Conservation (phyloP, 2,113 vertebrate genomes). For the Vombatus ursinus region DNA sequence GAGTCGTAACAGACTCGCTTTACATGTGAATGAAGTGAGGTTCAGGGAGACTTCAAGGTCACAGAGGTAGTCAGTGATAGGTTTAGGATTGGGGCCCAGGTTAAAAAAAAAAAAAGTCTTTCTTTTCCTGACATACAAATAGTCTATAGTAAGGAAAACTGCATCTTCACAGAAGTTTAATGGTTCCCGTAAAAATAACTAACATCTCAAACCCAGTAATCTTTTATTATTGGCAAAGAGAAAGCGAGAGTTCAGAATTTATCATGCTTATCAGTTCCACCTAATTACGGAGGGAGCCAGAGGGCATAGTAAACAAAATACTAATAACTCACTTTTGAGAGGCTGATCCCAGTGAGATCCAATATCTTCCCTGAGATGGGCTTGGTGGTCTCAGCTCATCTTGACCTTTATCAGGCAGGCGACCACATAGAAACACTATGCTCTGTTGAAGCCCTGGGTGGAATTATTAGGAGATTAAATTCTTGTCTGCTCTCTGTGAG, state of each 20-base stretch:
- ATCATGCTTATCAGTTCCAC: conserved; percentile 83
- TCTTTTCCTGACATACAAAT: conserved; percentile 66
- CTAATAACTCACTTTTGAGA: conserved; percentile 79
- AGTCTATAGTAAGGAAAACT: conserved; percentile 73
- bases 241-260: conserved; percentile 81
- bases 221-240: conserved; percentile 82
- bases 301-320: conserved; percentile 76
- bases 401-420: conserved; percentile 70
- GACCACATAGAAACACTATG: conserved; percentile 71
- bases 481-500: conserved; percentile 51
- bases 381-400: conserved; percentile 75
- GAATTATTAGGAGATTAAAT: conserved; percentile 75
- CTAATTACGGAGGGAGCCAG: conserved; percentile 80
- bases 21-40: background rate
- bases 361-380: conserved; percentile 71
- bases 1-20: background rate
- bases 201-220: conserved; percentile 70
- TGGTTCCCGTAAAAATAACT: conserved; percentile 63
- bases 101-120: conserved; percentile 62
- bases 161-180: conserved; percentile 70
- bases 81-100: background rate
- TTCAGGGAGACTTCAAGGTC: background rate
- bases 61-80: background rate
- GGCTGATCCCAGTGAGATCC: conserved; percentile 73
- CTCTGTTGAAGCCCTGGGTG: conserved; percentile 65